Evolutionary conservation across 2,113 vertebrate species (phyloP), one percentile per base, ranked within the genome.

Genomic region (Dinomys branickii): DNA sequence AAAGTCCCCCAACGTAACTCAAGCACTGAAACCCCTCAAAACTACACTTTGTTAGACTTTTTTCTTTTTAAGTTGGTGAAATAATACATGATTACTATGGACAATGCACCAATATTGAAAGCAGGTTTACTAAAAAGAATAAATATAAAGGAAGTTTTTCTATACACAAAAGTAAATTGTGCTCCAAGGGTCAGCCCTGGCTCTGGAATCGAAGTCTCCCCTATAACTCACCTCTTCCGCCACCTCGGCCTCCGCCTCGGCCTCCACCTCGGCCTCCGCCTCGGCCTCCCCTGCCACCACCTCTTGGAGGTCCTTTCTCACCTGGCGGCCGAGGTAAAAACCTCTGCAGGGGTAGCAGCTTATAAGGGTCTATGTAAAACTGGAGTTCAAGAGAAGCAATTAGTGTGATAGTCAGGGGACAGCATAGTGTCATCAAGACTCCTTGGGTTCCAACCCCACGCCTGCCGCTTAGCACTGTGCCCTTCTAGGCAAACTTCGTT

Each of bases 361-460:
- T 99, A 97, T 99, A 99, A 20, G 99, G 99, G 96, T 99, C 99
- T 85, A 99, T 99, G 90, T 99, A 99, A 97, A 99, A 99, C 99
- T 99, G 95, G 95, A 78, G 16, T 95, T 73, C 35, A 97, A 38
- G 0, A 92, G 58, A 38, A 88, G 82, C 41, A 38, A 78, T 96
- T 8, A 92, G 52, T 56, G 14, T 22, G 81, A 35, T 9, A 4
- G 89, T 52, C 20, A 28, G 38, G 54, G 54, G 35, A 14, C 3
- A 69, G 11, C 3, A 71, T 1, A 9, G 26, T 50, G 50, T 3
- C 86, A 30, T 35, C 5, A 50, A 73, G 56, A 58, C 26, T 56
- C 8, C 63, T 33, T 59, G 26, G 14, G 14, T 82, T 83, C 63
- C 89, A 54, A 92, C 33, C 81, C 44, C 85, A 88, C 9, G 10